phyloP scores from a whole-genome alignment of 2,888 invertebrate genomes.

The Andrena haemorrhoa region DNA sequence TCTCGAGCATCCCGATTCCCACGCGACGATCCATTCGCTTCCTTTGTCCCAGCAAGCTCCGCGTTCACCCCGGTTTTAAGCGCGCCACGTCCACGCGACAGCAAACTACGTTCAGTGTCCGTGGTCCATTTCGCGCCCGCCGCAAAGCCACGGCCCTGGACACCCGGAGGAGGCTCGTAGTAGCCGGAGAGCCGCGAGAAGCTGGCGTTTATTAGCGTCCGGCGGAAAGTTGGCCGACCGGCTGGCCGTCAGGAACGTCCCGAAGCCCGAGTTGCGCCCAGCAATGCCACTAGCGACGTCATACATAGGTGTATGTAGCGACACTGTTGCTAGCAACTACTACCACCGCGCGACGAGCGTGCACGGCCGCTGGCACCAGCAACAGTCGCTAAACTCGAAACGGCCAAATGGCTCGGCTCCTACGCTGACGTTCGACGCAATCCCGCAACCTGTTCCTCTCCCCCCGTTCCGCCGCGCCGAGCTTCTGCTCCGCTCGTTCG shows the following conservation, averaged over 20 bases:
- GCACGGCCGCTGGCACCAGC: slow-evolving; percentile 56
- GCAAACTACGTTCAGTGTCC: not conserved
- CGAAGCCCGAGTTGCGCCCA: slow-evolving; percentile 59
- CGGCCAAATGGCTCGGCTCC: slow-evolving; percentile 75
- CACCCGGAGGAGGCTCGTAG: slow-evolving; percentile 40
- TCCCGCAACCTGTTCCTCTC: slow-evolving; percentile 59
- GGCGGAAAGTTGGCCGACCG: slow-evolving; percentile 75
- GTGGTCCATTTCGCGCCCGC: not conserved
- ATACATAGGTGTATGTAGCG: slow-evolving; percentile 23
- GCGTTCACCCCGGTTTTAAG: not conserved
- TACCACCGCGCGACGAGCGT: slow-evolving; percentile 22
- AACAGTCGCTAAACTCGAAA: slow-evolving; percentile 78
- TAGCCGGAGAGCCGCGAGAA: slow-evolving; percentile 69
- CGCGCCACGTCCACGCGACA: not conserved
- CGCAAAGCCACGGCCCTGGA: slow-evolving; percentile 55
- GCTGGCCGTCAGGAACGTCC: slow-evolving; percentile 71
- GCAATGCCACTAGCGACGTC: slow-evolving; percentile 57
- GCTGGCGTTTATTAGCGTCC: slow-evolving; percentile 78
- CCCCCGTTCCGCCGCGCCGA: slow-evolving; percentile 17
- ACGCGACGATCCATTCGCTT: not conserved
- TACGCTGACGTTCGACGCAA: slow-evolving; percentile 70
- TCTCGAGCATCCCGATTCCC: too few species aligned
- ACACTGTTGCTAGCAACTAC: slow-evolving; percentile 19
- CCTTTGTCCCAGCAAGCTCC: not conserved
- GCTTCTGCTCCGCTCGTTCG: slow-evolving; percentile 24